Conservation (phyloP, 2,888 invertebrate species). For the Eubasilissa splendida region DNA sequence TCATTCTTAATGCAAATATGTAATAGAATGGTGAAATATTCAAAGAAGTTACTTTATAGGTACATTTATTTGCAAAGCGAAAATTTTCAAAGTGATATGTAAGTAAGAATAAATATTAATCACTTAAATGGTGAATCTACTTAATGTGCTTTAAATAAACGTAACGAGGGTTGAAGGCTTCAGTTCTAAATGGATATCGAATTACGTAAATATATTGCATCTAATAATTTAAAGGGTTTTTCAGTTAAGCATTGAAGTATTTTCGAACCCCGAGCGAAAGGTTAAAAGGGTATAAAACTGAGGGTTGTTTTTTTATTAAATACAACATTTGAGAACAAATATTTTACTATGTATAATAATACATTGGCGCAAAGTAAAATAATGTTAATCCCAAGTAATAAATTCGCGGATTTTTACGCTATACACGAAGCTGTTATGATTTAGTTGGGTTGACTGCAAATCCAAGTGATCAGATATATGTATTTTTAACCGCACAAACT, state of each 20-base stretch:
- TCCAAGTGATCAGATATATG: no score
- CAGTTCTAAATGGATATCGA: constrained; percentile 21
- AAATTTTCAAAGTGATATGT: neutral
- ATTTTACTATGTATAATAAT: neutral
- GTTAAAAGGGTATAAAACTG: constrained; percentile 13
- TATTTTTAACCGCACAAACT: no score
- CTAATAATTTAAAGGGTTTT: constrained; percentile 43
- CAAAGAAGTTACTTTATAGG: no score
- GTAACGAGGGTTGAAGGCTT: neutral
- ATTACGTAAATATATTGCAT: constrained; percentile 42
- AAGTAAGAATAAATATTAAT: constrained; percentile 24
- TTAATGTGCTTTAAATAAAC: constrained; percentile 25
- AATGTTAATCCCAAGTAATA: no score
- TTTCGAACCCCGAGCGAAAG: constrained; percentile 10
- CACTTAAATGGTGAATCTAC: neutral
- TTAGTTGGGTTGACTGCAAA: no score
- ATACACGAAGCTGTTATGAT: no score
- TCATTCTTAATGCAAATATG: no score
- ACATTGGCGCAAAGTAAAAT: no score
- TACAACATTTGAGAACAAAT: neutral
- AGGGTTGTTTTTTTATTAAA: constrained; percentile 1
- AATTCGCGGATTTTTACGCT: no score
- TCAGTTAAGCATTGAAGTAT: constrained; percentile 26
- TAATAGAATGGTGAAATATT: no score
- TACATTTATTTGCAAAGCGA: neutral